Evolutionary conservation across 2,113 vertebrate species (phyloP).

Genomic region (Clarias magur): DNA sequence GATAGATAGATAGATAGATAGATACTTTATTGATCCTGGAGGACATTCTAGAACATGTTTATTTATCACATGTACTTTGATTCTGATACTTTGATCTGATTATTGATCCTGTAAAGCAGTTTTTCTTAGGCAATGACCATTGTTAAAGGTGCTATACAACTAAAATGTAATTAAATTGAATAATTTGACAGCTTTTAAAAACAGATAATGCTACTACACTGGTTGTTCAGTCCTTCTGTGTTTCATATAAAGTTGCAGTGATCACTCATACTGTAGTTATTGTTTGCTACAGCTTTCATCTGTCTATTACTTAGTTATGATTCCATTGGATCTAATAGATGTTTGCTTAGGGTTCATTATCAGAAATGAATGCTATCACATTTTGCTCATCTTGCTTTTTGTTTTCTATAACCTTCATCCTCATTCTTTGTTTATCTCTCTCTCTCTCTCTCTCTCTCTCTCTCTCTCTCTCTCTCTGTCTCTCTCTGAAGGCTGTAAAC

Average conservation of each 20-base stretch:
- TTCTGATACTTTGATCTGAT: too few species aligned
- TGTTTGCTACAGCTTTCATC: conserved; percentile 24
- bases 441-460: too few species aligned
- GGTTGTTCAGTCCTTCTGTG: not conserved
- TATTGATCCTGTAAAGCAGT: too few species aligned
- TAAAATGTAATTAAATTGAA: too few species aligned
- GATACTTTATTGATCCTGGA: too few species aligned
- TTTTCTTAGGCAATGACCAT: too few species aligned
- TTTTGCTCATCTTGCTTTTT: not conserved
- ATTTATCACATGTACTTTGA: not conserved
- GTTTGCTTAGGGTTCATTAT: not conserved
- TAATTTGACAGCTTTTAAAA: not conserved
- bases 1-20: too few species aligned
- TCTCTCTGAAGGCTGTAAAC: conserved; percentile 65
- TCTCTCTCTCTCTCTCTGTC: too few species aligned
- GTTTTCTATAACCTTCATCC: not conserved
- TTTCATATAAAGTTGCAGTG: not conserved
- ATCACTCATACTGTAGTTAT: not conserved
- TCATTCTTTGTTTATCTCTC: not conserved
- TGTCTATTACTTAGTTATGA: not conserved
- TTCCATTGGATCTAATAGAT: not conserved
- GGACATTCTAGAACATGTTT: not conserved
- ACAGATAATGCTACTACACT: not conserved
- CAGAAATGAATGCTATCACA: not conserved
- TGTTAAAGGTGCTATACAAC: too few species aligned